phyloP scores from a whole-genome alignment of 2,888 invertebrate genomes.

The Thymelicus sylvestris region DNA sequence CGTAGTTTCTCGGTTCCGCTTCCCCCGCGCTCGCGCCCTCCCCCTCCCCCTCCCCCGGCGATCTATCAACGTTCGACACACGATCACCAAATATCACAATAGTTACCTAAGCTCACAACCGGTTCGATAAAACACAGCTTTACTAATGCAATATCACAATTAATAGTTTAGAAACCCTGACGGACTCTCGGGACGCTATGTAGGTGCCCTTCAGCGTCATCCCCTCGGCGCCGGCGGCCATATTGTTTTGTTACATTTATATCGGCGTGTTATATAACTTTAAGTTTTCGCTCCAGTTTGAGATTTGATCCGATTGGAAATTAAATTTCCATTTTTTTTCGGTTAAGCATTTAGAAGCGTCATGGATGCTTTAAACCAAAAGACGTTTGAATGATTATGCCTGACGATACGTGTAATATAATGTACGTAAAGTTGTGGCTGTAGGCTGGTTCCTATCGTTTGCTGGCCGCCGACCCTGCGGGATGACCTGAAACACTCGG shows the following conservation, averaged over 20 bases:
- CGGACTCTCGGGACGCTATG: constrained; percentile 37
- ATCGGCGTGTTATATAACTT: constrained; percentile 26
- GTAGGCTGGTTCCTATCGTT: constrained; percentile 33
- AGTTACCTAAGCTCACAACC: constrained; percentile 82
- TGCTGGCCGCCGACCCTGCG: not conserved
- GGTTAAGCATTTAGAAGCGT: constrained; percentile 19
- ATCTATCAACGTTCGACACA: constrained; percentile 41
- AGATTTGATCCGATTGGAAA: constrained; percentile 32
- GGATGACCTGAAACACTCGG: constrained; percentile 54
- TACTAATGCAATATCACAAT: constrained; percentile 80
- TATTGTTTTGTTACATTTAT: constrained; percentile 19
- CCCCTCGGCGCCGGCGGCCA: constrained; percentile 18
- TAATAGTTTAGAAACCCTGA: constrained; percentile 51
- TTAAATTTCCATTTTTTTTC: constrained; percentile 35
- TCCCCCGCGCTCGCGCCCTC: constrained; percentile 43
- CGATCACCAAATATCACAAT: constrained; percentile 82
- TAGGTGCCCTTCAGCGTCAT: constrained; percentile 40
- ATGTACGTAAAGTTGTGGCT: constrained; percentile 13
- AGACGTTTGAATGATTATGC: constrained; percentile 6
- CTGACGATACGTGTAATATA: constrained; percentile 3
- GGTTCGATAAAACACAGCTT: constrained; percentile 82
- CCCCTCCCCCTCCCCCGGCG: constrained; percentile 42
- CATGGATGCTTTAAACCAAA: constrained; percentile 11
- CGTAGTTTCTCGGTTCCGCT: constrained; percentile 43
- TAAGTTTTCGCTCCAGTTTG: constrained; percentile 18